Conservation (phyloP, 2,113 vertebrate species). For the Carassius auratus region DNA sequence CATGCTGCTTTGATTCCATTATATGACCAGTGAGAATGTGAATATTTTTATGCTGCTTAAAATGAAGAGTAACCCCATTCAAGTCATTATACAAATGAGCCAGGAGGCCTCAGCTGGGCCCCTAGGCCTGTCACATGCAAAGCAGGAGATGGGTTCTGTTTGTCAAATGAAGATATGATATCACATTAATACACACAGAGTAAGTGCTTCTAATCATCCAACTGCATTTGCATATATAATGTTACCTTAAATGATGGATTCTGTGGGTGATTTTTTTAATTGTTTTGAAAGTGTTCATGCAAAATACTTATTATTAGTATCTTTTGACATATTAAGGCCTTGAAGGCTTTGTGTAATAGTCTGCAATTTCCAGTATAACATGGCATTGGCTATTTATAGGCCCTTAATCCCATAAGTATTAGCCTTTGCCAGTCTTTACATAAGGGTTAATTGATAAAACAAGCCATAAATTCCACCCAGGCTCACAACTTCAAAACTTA, state of each 20-base stretch:
- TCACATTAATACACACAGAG: conserved; percentile 27
- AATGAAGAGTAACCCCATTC: conserved; percentile 42
- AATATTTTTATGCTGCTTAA: conserved; percentile 4
- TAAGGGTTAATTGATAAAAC: conserved; percentile 44
- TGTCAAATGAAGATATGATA: conserved; percentile 22
- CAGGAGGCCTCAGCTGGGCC: conserved; percentile 29
- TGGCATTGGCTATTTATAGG: neutral
- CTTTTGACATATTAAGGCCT: neutral
- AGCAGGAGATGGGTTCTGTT: conserved; percentile 23
- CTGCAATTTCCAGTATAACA: neutral
- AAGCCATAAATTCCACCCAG: conserved; percentile 34
- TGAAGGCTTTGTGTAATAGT: neutral
- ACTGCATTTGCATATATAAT: neutral
- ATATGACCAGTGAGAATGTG: conserved; percentile 10
- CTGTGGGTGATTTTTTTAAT: neutral
- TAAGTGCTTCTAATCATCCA: conserved; percentile 9
- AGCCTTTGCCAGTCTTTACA: conserved; percentile 44
- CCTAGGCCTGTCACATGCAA: conserved; percentile 30
- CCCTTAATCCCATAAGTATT: conserved; percentile 23
- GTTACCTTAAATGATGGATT: neutral
- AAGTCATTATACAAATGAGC: conserved; percentile 48
- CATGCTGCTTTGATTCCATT: conserved; percentile 22
- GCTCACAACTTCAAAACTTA: conserved; percentile 31
- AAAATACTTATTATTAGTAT: neutral
- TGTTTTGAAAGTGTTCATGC: neutral